Base-by-base conservation (phyloP, 2,113 vertebrate species). In the Arvicanthis niloticus region DNA sequence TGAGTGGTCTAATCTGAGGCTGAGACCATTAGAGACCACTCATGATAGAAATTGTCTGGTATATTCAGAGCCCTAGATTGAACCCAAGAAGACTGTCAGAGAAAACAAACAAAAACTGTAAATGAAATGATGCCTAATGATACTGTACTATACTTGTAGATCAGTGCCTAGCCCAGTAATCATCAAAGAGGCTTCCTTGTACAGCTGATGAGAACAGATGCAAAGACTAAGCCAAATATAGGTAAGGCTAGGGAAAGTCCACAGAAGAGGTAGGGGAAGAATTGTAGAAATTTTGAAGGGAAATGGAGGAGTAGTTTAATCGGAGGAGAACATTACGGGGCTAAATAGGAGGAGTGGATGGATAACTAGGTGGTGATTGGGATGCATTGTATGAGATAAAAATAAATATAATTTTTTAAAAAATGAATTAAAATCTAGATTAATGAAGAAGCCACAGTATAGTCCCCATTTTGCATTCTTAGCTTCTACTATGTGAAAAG, bases 21-120 rank as follows among this genome's bases (percentile, higher is more conserved):
- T 9, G 21, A 42, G 1, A 10, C n/a, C 21, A 11, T n/a, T 21
- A 24, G n/a, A 24, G n/a, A 4, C 9, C 4, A 40, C 21, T 21
- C 72, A 42, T 75, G 19, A 7, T 22, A 22, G 19, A 40, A n/a
- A 40, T 3, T 73, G 19, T 7, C n/a, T 22, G n/a, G 72, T 42
- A 12, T 1, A 8, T 21, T 10, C 21, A 42, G 72, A 75, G 4
- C 21, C n/a, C 21, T 40, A 42, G 72, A 75, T 21, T 42, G 72
- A 40, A 40, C 9, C 7, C 42, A 42, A 42, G 19, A 42, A 75
- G n/a, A 10, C n/a, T 73, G n/a, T n/a, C 7, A 42, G 26, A 42
- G 10, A 42, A 73, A 73, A 12, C 26, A 67, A 67, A 31, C 26
- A 29, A 67, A 70, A 37, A 17, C 7, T 0, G 6, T 70, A 37